Conservation (phyloP, 2,797 vertebrate species). For the Poeciliopsis presidionis region DNA sequence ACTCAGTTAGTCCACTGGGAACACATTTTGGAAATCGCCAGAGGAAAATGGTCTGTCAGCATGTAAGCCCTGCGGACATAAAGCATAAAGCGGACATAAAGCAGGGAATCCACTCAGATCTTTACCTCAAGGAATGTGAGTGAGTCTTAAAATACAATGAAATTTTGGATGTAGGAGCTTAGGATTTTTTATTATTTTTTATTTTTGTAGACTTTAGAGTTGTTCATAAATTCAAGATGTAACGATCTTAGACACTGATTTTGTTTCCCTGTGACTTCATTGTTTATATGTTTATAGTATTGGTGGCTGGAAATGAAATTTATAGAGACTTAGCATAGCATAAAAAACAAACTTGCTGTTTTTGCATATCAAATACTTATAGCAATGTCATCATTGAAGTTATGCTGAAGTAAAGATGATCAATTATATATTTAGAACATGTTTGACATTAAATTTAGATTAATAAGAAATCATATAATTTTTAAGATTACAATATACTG, state of each 20-base stretch:
- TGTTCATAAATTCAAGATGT: background rate
- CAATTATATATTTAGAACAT: background rate
- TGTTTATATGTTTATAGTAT: background rate
- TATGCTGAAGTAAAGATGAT: background rate
- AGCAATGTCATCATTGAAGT: background rate
- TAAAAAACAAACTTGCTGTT: background rate
- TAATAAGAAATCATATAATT: background rate
- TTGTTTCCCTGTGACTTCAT: background rate
- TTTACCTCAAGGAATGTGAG: slow-evolving; percentile 44
- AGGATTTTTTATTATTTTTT: background rate
- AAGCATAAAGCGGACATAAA: slow-evolving; percentile 31
- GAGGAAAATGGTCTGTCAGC: slow-evolving; percentile 11
- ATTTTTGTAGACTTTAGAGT: background rate
- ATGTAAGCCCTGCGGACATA: slow-evolving; percentile 25
- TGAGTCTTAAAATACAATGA: slow-evolving; percentile 29
- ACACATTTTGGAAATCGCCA: slow-evolving; percentile 27
- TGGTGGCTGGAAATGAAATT: background rate
- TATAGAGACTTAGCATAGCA: background rate
- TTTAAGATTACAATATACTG: background rate
- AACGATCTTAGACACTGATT: background rate
- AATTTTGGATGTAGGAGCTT: slow-evolving; percentile 20
- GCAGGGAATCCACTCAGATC: slow-evolving; percentile 33
- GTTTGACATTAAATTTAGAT: background rate
- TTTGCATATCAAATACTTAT: background rate
- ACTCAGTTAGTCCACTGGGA: slow-evolving; percentile 38